Conservation (phyloP, 2,888 invertebrate species). For the Brachylomia viminalis region DNA sequence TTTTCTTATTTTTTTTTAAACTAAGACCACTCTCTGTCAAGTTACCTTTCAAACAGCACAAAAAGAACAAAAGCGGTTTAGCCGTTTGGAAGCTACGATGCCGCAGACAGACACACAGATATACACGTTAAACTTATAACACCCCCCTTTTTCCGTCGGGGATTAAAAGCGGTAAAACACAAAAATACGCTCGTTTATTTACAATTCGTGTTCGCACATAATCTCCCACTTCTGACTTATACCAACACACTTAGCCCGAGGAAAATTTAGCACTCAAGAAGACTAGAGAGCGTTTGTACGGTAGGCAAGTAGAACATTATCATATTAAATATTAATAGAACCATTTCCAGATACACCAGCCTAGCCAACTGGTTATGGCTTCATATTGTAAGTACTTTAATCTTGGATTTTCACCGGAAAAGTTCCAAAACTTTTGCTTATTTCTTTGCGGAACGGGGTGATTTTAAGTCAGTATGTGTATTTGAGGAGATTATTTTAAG, state of each 20-base stretch:
- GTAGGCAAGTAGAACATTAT: slow-evolving; percentile 69
- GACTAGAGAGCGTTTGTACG: slow-evolving; percentile 69
- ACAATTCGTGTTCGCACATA: not conserved
- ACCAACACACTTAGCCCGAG: slow-evolving; percentile 70
- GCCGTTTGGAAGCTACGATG: too few species aligned
- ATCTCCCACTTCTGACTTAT: slow-evolving; percentile 47
- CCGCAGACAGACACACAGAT: too few species aligned
- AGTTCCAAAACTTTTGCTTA: not conserved
- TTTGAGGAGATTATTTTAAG: slow-evolving; percentile 15
- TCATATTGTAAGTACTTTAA: slow-evolving; percentile 18
- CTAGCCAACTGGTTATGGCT: slow-evolving; percentile 30
- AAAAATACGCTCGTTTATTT: not conserved
- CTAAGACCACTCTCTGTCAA: too few species aligned
- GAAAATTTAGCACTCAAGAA: slow-evolving; percentile 83
- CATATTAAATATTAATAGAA: slow-evolving; percentile 69
- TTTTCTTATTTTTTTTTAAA: too few species aligned
- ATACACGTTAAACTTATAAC: too few species aligned
- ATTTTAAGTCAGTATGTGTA: slow-evolving; percentile 7
- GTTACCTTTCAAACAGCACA: too few species aligned
- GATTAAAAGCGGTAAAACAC: too few species aligned
- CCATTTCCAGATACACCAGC: slow-evolving; percentile 47
- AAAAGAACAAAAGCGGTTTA: too few species aligned
- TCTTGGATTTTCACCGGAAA: slow-evolving; percentile 1
- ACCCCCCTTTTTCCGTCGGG: too few species aligned
- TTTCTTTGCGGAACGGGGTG: not conserved